phyloP scores from a whole-genome alignment of 1,140 invertebrate species.

The Procambarus clarkii region DNA sequence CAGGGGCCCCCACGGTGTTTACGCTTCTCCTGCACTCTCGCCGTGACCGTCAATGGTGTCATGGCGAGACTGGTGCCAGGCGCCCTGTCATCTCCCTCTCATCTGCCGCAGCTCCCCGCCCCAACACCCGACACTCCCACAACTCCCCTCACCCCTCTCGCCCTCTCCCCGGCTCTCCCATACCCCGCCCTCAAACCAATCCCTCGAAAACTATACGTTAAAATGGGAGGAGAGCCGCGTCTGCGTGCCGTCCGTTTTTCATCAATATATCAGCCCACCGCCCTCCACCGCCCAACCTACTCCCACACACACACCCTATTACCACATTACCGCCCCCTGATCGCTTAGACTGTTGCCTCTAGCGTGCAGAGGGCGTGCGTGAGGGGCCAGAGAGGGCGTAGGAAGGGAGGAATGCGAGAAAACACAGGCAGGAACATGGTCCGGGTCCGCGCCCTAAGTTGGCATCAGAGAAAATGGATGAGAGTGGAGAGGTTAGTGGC shows the following conservation, averaged over 20 bases:
- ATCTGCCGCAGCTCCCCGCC: too few species aligned
- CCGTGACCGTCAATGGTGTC: constrained; percentile 5
- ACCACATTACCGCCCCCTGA: background rate
- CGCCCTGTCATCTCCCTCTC: background rate
- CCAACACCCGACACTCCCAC: too few species aligned
- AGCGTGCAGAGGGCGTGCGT: background rate
- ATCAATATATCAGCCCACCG: constrained; percentile 4
- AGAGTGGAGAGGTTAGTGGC: background rate
- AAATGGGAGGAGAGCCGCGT: background rate
- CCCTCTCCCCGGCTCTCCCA: too few species aligned
- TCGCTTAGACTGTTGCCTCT: background rate
- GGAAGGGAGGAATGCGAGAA: background rate
- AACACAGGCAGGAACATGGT: background rate
- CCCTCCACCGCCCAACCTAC: background rate
- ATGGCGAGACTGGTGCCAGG: background rate
- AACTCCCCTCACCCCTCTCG: too few species aligned
- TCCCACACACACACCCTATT: background rate
- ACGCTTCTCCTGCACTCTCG: background rate
- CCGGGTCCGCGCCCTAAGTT: constrained; percentile 1
- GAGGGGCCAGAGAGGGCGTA: background rate
- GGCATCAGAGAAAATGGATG: constrained; percentile 14
- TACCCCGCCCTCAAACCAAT: too few species aligned
- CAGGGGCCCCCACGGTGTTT: background rate
- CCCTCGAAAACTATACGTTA: too few species aligned
- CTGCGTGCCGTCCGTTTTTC: background rate